These are phyloP conservation scores for Sycophaga agraensis DNA, from an alignment of 1,140 invertebrate species.

Conservation along the genomic window DNA sequence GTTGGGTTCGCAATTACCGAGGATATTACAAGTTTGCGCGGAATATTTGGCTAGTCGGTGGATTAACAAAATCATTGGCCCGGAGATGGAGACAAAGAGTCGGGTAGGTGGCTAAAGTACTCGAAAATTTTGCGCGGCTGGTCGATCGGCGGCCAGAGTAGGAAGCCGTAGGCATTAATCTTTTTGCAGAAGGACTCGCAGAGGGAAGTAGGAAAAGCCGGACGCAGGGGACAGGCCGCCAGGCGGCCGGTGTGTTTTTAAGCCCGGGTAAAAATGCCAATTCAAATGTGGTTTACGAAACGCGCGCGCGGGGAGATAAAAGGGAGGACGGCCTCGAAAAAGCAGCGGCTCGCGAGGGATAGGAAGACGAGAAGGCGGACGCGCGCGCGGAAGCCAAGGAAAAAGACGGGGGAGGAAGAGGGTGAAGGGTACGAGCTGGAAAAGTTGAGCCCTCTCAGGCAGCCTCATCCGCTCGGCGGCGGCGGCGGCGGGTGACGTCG, in stretches of 20 bases:
- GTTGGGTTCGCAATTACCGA: too few species aligned
- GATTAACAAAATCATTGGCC: too few species aligned
- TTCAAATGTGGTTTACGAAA: conserved; percentile 28
- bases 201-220: not conserved
- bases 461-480: conserved; percentile 40
- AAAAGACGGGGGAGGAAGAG: not conserved
- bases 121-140: too few species aligned
- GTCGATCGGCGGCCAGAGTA: too few species aligned
- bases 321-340: not conserved
- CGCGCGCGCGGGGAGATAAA: not conserved
- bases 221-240: not conserved
- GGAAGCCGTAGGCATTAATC: too few species aligned
- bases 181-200: too few species aligned
- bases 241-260: conserved; percentile 20
- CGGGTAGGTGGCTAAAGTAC: too few species aligned
- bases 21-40: too few species aligned
- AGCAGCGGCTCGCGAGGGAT: not conserved
- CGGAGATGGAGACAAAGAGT: too few species aligned
- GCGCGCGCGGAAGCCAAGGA: not conserved
- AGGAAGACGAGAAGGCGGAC: not conserved
- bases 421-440: conserved; percentile 43
- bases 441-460: conserved; percentile 49
- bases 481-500: conserved; percentile 34
- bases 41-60: too few species aligned
- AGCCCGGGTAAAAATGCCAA: conserved; percentile 30